Evolutionary conservation across 2,797 vertebrate species (phyloP), one percentile per base, ranked within the genome.

Genomic region (Gambusia yucatana): DNA sequence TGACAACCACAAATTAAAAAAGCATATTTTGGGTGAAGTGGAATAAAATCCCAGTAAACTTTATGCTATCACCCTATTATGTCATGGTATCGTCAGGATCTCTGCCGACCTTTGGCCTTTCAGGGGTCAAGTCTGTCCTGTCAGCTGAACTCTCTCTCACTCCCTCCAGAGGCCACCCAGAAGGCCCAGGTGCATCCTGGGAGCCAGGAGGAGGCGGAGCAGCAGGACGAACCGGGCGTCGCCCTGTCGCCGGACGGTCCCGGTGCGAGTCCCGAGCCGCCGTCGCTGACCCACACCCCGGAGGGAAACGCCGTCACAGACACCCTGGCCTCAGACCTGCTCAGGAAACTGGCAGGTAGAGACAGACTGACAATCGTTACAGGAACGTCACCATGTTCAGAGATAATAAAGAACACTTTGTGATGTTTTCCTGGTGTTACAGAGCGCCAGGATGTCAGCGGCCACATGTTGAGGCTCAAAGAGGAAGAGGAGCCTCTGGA

Each of bases 241-340:
- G 94, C 94, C 4, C 91, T 94, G 11, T 95, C 94, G 0, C 94
- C 94, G 0, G 94, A 94, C 75, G 92, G 94, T 0, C 94, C 94
- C 0, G 94, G 94, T 30, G 93, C 93, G 0, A 95, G 94, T 77
- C 94, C 94, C 0, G 94, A 94, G 70, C 88, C 91, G 25, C 91
- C 93, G 1, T 81, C 91, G 0, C 87, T 91, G 39, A 90, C 92
- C 0, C 92, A 93, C 83, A 93, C 94, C 0, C 91, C 92, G 0
- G 90, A 91, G 0, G 82, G 76, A 7, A 89, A 89, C 41, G 6
- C 86, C 4, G 39, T 91, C 76, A 87, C 89, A 0, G 93, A 90
- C 76, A 94, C 92, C 2, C 92, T 95, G 88, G 93, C 94, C 0
- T 94, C 94, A 6, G 92, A 95, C 41, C 82, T 94, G 84, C 92